Conservation (phyloP, 2,113 vertebrate genomes). For the Nannospalax galili region DNA sequence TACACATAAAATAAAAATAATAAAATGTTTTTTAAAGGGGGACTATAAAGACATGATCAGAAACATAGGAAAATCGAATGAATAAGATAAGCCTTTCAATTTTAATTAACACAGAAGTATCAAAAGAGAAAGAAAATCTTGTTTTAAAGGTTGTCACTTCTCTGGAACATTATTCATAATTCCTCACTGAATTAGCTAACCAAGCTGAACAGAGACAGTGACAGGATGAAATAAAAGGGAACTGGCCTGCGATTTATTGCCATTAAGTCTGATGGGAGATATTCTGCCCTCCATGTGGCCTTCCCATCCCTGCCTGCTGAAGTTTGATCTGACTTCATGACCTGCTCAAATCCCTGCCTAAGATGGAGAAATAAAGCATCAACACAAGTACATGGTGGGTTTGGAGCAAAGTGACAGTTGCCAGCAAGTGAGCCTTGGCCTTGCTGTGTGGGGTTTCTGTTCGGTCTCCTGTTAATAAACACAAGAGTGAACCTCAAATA, state of each 20-base stretch:
- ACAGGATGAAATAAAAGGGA: slow-evolving; percentile 45
- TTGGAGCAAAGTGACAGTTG: background rate
- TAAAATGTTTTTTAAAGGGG: too few species aligned
- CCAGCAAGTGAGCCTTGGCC: background rate
- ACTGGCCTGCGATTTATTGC: slow-evolving; percentile 51
- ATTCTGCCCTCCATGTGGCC: background rate
- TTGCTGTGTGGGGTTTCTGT: background rate
- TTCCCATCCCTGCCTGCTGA: background rate
- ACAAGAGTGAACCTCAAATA: slow-evolving; percentile 5
- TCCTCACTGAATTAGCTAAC: slow-evolving; percentile 50
- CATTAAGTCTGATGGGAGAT: slow-evolving; percentile 20
- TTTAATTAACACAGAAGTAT: slow-evolving; percentile 45
- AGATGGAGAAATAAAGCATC: slow-evolving; percentile 43
- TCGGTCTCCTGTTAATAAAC: background rate
- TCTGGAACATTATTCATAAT: slow-evolving; percentile 54
- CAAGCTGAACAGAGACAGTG: slow-evolving; percentile 20
- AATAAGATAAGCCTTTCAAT: background rate
- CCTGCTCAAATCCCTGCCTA: slow-evolving; percentile 41
- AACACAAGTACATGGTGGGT: background rate
- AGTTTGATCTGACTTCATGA: slow-evolving; percentile 40
- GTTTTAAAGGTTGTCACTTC: slow-evolving; percentile 54
- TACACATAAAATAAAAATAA: too few species aligned
- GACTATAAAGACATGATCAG: slow-evolving; percentile 22
- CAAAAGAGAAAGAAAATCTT: slow-evolving; percentile 56
- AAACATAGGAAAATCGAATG: slow-evolving; percentile 33